phyloP scores from a whole-genome alignment of 2,113 vertebrate species.

The Prinia subflava region DNA sequence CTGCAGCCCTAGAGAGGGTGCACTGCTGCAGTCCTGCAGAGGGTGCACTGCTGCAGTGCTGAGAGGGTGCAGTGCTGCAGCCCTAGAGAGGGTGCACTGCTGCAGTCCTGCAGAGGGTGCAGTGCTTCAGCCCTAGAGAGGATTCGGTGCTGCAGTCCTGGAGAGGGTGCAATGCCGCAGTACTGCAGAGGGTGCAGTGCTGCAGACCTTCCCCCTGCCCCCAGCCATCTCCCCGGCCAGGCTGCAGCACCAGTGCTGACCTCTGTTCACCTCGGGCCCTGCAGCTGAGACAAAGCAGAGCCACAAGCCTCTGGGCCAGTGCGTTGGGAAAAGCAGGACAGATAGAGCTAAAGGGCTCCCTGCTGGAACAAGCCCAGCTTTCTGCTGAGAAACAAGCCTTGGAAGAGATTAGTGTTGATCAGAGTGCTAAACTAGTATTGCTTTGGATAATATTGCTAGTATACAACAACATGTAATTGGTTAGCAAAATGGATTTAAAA shows the following conservation, averaged over 20 bases:
- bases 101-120: background rate
- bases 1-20: background rate
- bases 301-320: background rate
- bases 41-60: accelerated
- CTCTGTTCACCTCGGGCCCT: background rate
- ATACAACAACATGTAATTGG: background rate
- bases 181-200: background rate
- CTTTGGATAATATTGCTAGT: background rate
- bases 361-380: background rate
- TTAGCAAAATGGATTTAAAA: background rate
- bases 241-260: background rate
- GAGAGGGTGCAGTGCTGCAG: background rate
- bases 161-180: background rate
- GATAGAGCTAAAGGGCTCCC: background rate
- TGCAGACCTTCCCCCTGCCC: background rate
- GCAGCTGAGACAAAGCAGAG: background rate
- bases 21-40: background rate
- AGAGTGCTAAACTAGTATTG: background rate
- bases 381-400: background rate
- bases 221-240: accelerated
- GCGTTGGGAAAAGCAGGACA: background rate
- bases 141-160: background rate
- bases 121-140: background rate
- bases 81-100: background rate
- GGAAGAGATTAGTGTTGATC: background rate